Percentiles rank a stretch among this genome's conserved stretches.
Conservation (phyloP, 2,113 vertebrate species). For the Percina caprodes region DNA sequence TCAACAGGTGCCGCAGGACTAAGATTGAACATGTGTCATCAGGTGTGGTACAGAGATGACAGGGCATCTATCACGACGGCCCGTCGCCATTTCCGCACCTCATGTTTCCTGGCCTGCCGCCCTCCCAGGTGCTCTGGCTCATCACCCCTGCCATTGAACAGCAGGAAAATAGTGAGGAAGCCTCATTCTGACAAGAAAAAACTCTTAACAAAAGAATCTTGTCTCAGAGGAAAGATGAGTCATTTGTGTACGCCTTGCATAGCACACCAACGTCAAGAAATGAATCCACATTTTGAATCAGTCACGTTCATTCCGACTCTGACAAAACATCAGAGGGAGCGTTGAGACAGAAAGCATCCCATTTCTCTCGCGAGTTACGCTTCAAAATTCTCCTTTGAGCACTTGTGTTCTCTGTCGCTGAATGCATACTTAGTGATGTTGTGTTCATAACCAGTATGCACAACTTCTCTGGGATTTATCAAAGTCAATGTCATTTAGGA, state of each 20-base stretch:
- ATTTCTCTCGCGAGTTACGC: slow-evolving; percentile 3
- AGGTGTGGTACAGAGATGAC: slow-evolving; percentile 43
- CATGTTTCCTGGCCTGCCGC: slow-evolving; percentile 28
- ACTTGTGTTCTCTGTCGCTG: slow-evolving; percentile 22
- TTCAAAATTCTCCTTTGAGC: slow-evolving; percentile 44
- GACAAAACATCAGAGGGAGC: slow-evolving; percentile 54
- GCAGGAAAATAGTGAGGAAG: slow-evolving; percentile 14
- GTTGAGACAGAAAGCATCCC: slow-evolving; percentile 9
- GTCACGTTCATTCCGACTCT: slow-evolving; percentile 31
- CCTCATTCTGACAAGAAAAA: slow-evolving; percentile 39
- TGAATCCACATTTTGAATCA: slow-evolving; percentile 42
- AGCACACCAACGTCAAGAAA: slow-evolving; percentile 18
- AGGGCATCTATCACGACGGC: slow-evolving; percentile 61
- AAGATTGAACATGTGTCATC: slow-evolving; percentile 63
- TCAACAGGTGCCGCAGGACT: slow-evolving; percentile 68
- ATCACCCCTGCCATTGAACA: slow-evolving; percentile 45
- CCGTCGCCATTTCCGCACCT: slow-evolving; percentile 21
- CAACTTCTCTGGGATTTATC: slow-evolving; percentile 45
- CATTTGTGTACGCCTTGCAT: slow-evolving; percentile 1
- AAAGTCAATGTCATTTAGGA: slow-evolving; percentile 33
- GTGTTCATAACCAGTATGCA: slow-evolving; percentile 16
- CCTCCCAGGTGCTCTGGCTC: slow-evolving; percentile 59
- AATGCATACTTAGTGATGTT: slow-evolving; percentile 39
- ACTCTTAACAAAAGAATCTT: slow-evolving; percentile 34
- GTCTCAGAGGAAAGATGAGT: slow-evolving; percentile 46